These are phyloP conservation scores for Erebia epiphron DNA, from an alignment of 2,888 invertebrate species.

Conservation along the genomic window DNA sequence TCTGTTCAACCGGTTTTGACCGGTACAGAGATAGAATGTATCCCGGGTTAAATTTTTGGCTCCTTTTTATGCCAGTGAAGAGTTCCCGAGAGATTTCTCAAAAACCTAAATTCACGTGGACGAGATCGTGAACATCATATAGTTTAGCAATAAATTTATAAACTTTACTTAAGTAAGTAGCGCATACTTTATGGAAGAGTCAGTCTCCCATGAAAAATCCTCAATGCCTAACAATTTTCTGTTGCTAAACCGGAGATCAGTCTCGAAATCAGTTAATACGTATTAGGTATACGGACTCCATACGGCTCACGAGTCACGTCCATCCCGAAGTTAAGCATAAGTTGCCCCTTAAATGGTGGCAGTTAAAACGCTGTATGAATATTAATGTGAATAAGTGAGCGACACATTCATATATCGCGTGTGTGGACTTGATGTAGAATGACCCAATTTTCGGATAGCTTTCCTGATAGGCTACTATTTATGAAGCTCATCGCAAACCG, in stretches of 20 bases:
- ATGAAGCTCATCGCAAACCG: neutral
- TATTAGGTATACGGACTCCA: neutral
- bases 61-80: no score
- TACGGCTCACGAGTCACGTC: slow-evolving; percentile 22
- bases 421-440: slow-evolving; percentile 45
- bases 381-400: slow-evolving; percentile 52
- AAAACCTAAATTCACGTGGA: no score
- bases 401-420: slow-evolving; percentile 50
- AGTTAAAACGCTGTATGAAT: slow-evolving; percentile 60
- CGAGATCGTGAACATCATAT: no score
- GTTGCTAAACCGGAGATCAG: neutral
- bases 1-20: no score
- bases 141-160: no score
- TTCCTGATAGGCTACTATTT: neutral
- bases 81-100: no score
- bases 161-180: no score
- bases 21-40: no score
- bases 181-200: no score
- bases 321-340: slow-evolving; percentile 36
- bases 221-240: neutral
- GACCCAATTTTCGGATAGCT: slow-evolving; percentile 32
- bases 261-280: slow-evolving; percentile 7
- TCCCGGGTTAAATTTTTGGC: no score
- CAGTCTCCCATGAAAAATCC: no score
- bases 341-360: slow-evolving; percentile 58